Evolutionary conservation across 1,140 invertebrate species (phyloP).

Genomic region (Musca vetustissima): DNA sequence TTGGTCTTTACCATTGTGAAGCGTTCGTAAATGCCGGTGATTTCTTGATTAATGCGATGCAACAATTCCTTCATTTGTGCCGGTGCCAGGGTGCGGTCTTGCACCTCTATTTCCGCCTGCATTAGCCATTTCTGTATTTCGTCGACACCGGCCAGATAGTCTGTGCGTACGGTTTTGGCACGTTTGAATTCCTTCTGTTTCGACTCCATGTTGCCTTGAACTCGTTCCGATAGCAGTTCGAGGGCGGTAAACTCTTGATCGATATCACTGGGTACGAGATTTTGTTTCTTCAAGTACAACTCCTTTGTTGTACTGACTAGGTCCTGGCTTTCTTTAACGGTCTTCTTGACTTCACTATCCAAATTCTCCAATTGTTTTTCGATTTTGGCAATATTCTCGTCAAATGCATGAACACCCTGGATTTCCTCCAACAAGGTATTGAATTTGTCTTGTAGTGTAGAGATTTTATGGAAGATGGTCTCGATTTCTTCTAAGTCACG

Average conservation of each 20-base stretch:
- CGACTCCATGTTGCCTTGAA: slow-evolving; percentile 78
- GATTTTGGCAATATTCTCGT: slow-evolving; percentile 63
- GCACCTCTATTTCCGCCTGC: slow-evolving; percentile 77
- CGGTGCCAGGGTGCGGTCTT: slow-evolving; percentile 78
- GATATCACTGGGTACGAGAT: slow-evolving; percentile 73
- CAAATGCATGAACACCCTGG: slow-evolving; percentile 71
- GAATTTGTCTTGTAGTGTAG: slow-evolving; percentile 65
- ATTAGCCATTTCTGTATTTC: slow-evolving; percentile 80
- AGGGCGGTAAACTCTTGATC: slow-evolving; percentile 73
- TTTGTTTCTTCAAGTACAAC: slow-evolving; percentile 68
- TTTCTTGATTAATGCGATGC: slow-evolving; percentile 74
- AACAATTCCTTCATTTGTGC: slow-evolving; percentile 74
- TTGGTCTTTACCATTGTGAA: slow-evolving; percentile 77
- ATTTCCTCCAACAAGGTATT: slow-evolving; percentile 66
- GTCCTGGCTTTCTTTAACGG: slow-evolving; percentile 63
- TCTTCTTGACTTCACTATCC: slow-evolving; percentile 58
- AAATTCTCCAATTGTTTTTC: slow-evolving; percentile 59
- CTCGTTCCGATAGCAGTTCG: slow-evolving; percentile 77
- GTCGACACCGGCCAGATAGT: slow-evolving; percentile 78
- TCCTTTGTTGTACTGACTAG: slow-evolving; percentile 68
- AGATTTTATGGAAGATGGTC: slow-evolving; percentile 64
- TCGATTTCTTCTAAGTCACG: slow-evolving; percentile 65
- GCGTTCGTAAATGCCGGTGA: slow-evolving; percentile 71
- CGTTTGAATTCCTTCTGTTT: slow-evolving; percentile 84
- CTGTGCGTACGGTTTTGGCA: slow-evolving; percentile 75